Conservation (phyloP, 1,140 invertebrate species). For the Bombus waltoni region DNA sequence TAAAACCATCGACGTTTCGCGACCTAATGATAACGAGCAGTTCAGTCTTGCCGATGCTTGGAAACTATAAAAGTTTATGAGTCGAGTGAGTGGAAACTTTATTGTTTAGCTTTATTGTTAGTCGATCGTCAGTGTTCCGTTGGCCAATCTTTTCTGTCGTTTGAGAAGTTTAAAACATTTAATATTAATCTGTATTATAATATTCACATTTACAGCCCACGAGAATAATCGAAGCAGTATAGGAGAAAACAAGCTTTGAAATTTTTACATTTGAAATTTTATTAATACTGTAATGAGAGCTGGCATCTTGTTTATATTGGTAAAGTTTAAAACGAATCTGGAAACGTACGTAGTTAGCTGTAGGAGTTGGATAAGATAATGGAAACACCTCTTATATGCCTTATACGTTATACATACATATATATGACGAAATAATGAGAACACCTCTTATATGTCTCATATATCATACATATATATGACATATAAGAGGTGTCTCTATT, state of each 20-base stretch:
- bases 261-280: not conserved
- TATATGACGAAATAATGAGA: too few relatives aligned
- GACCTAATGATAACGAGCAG: constrained; percentile 54
- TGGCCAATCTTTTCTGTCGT: not conserved
- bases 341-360: too few relatives aligned
- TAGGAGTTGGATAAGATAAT: too few relatives aligned
- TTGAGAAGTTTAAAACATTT: not conserved
- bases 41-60: not conserved
- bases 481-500: too few relatives aligned
- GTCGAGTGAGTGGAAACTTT: not conserved
- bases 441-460: too few relatives aligned
- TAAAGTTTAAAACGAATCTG: too few relatives aligned
- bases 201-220: not conserved
- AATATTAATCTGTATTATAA: not conserved
- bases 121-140: not conserved
- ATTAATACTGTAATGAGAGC: too few relatives aligned
- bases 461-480: too few relatives aligned
- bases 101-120: not conserved
- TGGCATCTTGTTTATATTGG: too few relatives aligned
- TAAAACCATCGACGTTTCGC: constrained; percentile 46
- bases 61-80: not conserved
- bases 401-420: too few relatives aligned
- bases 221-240: too few relatives aligned
- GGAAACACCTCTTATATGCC: too few relatives aligned
- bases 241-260: not conserved